phyloP scores from a whole-genome alignment of 2,888 invertebrate genomes.

The Adelphocoris suturalis region DNA sequence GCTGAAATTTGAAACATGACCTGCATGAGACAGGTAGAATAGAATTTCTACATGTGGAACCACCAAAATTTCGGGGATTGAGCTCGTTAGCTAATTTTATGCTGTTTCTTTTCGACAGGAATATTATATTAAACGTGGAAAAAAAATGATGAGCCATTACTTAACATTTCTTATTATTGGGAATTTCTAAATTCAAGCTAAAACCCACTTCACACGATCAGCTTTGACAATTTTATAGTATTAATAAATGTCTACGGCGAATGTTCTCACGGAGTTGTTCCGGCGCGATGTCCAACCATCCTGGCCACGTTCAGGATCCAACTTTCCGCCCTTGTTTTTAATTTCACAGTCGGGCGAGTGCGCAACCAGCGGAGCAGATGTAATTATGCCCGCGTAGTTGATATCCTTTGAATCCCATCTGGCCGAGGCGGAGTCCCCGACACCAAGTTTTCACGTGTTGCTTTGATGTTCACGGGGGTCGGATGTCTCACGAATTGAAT shows the following conservation, averaged over 20 bases:
- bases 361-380: conserved; percentile 58
- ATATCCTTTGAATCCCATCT: conserved; percentile 19
- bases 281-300: background rate
- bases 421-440: background rate
- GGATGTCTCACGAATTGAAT: conserved; percentile 14
- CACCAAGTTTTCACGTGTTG: conserved; percentile 9
- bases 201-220: too few species aligned
- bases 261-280: conserved; percentile 39
- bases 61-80: too few species aligned
- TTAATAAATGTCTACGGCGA: background rate
- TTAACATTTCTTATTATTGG: too few species aligned
- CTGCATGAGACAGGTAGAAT: too few species aligned
- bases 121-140: too few species aligned
- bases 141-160: too few species aligned
- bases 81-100: too few species aligned
- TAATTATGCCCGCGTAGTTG: conserved; percentile 52
- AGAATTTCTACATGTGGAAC: too few species aligned
- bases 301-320: background rate
- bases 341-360: conserved; percentile 65
- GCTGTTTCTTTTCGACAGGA: too few species aligned
- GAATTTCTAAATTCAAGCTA: too few species aligned
- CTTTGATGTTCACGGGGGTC: background rate
- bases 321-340: conserved; percentile 58
- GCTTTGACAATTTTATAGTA: too few species aligned
- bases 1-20: too few species aligned